phyloP scores from a whole-genome alignment of 2,113 vertebrate genomes.

The Coregonus clupeaformis region DNA sequence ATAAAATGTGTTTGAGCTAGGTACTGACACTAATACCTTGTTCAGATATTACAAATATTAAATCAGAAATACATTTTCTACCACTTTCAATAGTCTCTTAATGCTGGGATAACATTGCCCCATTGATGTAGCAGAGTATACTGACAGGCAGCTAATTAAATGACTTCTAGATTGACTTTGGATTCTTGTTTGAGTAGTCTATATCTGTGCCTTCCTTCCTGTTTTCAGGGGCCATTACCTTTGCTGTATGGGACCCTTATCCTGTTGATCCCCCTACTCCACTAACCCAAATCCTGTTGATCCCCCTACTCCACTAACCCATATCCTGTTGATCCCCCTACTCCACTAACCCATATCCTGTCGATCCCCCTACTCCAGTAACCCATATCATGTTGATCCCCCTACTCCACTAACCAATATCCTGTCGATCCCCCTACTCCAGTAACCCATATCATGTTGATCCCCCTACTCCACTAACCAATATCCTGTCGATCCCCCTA shows the following conservation, averaged over 20 bases:
- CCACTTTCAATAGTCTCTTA: no score
- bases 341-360: no score
- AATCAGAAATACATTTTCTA: no score
- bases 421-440: no score
- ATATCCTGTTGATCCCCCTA: no score
- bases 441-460: no score
- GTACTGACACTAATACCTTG: background rate
- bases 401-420: no score
- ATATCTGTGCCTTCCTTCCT: background rate
- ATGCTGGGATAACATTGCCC: background rate
- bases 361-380: no score
- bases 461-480: no score
- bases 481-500: no score
- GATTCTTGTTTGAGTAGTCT: background rate
- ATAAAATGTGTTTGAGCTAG: background rate
- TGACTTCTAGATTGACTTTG: background rate
- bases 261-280: slow-evolving; percentile 39
- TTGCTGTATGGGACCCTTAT: slow-evolving; percentile 12
- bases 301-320: no score
- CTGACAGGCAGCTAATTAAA: background rate
- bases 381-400: no score
- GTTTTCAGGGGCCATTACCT: background rate
- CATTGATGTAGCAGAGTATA: background rate
- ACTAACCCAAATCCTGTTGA: slow-evolving; percentile 28
- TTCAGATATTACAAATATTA: background rate